Base-by-base conservation (phyloP, 2,797 vertebrate genomes). In the Rhabdophis nuchalis region DNA sequence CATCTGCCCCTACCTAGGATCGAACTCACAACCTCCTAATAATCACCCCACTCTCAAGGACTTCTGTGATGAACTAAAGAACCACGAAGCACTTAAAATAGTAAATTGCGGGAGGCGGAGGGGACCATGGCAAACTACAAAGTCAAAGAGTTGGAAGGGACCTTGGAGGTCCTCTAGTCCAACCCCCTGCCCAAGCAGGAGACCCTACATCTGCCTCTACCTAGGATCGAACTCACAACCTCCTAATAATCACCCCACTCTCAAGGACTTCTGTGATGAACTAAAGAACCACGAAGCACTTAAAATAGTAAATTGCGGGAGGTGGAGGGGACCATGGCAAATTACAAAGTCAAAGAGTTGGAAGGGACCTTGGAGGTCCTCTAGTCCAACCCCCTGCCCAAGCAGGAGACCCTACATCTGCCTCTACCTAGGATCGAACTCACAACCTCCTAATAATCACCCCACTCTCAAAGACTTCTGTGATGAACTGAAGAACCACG, bases 21-120 rank as follows among this genome's bases (percentile, higher is more conserved):
- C n/a, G n/a, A n/a, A n/a, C n/a, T n/a, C n/a, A n/a, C n/a, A n/a
- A n/a, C 41, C 41, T 27, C 54, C 46, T 5, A 9, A 16, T 3
- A 13, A n/a, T n/a, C 86, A 54, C n/a, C 58, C 64, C 36, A 1
- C 23, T 46, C 90, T 87, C 91, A n/a, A 68, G 54, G 57, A 56
- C 0, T 13, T 29, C 52, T 53, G 1, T 0, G 50, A 56, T 7
- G 8, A 85, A 60, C 2, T 14, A 23, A 41, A 85, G 8, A 2
- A 2, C 5, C 1, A 6, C 4, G 1, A 10, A 16, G 14, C 58
- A 13, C 41, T 85, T 36, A 0, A 72, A 32, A 36, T n/a, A 8
- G n/a, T 2, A 32, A 72, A 6, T 11, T 64, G 60, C 29, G 27
- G 4, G 61, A 5, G 27, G 29, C 14, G 29, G 61, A 8, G 54